phyloP scores from a whole-genome alignment of 2,888 invertebrate species.

The Gari tellinella region DNA sequence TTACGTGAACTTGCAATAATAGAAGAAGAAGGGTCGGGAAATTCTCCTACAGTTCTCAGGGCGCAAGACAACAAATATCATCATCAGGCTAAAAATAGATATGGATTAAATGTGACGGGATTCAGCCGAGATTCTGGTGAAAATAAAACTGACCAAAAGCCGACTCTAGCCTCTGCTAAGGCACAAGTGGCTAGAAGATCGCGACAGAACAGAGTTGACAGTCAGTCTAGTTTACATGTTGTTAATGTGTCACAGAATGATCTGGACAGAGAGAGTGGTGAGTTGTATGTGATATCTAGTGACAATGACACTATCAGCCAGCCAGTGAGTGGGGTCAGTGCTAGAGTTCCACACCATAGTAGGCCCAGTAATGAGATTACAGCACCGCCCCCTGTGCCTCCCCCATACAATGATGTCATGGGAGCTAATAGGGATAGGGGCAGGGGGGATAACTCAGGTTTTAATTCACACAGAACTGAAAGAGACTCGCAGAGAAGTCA shows the following conservation, averaged over 20 bases:
- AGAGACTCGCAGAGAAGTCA: too few relatives aligned
- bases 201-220: neutral
- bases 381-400: too few relatives aligned
- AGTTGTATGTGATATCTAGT: conserved; percentile 52
- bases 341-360: conserved; percentile 11
- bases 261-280: conserved; percentile 34
- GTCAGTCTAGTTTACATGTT: conserved; percentile 17
- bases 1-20: conserved; percentile 75
- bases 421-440: too few relatives aligned
- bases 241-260: conserved; percentile 57
- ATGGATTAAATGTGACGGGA: conserved; percentile 22
- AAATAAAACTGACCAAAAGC: neutral
- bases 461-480: too few relatives aligned
- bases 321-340: neutral
- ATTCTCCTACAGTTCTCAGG: conserved; percentile 11
- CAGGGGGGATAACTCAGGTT: too few relatives aligned
- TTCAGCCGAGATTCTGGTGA: neutral
- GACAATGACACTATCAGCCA: conserved; percentile 12
- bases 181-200: too few relatives aligned
- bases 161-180: too few relatives aligned
- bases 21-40: conserved; percentile 70
- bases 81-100: conserved; percentile 9
- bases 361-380: conserved; percentile 26
- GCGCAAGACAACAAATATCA: neutral
- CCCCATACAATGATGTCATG: too few relatives aligned